These are phyloP conservation scores for Pleuronectes platessa DNA, from an alignment of 2,113 vertebrate genomes.

Conservation along the genomic window DNA sequence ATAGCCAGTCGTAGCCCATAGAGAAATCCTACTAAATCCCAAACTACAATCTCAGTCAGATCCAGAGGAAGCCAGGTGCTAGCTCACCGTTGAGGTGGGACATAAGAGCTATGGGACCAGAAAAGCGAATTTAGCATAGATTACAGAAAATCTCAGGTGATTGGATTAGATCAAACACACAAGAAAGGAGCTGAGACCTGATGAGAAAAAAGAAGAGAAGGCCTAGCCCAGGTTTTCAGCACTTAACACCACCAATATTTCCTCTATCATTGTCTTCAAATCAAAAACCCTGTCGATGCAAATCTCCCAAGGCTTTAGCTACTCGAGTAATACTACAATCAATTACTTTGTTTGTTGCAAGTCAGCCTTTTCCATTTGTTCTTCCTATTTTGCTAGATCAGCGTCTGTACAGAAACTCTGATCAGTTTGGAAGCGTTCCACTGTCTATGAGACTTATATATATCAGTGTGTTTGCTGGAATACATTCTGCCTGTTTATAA, in stretches of 20 bases:
- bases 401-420: not conserved
- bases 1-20: not conserved
- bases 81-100: too few relatives aligned
- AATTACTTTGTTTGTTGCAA: not conserved
- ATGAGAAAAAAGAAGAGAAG: too few relatives aligned
- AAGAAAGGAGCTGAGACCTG: too few relatives aligned
- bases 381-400: not conserved
- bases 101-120: too few relatives aligned
- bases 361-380: not conserved
- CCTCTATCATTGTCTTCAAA: not conserved
- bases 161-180: too few relatives aligned
- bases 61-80: not conserved
- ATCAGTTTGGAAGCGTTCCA: not conserved
- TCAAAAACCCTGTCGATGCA: too few relatives aligned
- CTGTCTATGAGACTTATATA: not conserved
- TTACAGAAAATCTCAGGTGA: too few relatives aligned
- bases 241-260: not conserved
- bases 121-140: too few relatives aligned
- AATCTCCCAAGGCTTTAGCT: not conserved
- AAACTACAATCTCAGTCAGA: not conserved
- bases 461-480: not conserved
- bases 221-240: too few relatives aligned
- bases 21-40: not conserved
- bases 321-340: not conserved
- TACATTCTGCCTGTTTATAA: too few relatives aligned